Conservation (phyloP, 2,888 invertebrate genomes). For the Epirrita christyi region DNA sequence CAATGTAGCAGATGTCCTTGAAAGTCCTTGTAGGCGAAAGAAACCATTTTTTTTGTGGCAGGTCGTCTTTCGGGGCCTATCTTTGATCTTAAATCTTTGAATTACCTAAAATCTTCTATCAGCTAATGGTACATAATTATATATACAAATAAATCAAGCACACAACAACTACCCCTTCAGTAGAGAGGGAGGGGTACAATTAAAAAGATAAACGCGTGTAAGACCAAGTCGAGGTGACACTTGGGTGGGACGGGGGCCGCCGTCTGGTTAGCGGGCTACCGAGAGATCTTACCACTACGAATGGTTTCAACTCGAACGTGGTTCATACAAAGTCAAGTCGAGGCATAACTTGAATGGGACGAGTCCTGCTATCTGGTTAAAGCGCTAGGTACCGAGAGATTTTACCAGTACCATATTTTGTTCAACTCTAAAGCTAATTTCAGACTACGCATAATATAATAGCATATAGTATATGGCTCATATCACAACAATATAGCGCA, state of each 20-base stretch:
- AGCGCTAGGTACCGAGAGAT: too few species aligned
- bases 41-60: too few species aligned
- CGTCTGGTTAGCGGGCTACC: constrained; percentile 82
- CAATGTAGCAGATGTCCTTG: too few species aligned
- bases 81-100: not conserved
- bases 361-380: too few species aligned
- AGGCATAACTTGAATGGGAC: too few species aligned
- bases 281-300: constrained; percentile 57
- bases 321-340: too few species aligned
- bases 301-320: constrained; percentile 32
- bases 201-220: constrained; percentile 82
- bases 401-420: too few species aligned
- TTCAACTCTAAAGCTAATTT: too few species aligned
- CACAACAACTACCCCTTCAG: constrained; percentile 55
- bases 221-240: constrained; percentile 74
- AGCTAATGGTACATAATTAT: constrained; percentile 4
- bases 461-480: too few species aligned
- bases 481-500: too few species aligned
- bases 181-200: constrained; percentile 62
- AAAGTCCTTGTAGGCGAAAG: too few species aligned
- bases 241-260: constrained; percentile 61
- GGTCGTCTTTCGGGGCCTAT: not conserved
- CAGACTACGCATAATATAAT: too few species aligned
- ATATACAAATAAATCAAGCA: constrained; percentile 59
- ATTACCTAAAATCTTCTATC: not conserved